Evolutionary conservation across 1,140 invertebrate genomes (phyloP).

Genomic region (Lethocerus indicus): DNA sequence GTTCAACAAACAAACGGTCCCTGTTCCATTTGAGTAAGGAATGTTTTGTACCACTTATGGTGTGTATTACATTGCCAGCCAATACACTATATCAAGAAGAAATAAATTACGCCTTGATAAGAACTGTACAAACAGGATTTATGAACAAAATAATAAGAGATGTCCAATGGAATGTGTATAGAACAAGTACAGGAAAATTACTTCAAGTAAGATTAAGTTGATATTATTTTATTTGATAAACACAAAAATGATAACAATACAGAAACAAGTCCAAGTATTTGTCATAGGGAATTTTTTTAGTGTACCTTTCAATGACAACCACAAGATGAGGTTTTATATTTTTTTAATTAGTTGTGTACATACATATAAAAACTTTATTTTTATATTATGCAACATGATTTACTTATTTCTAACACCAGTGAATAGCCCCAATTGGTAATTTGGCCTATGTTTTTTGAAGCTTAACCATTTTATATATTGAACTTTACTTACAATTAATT

Average conservation of each 20-base stretch:
- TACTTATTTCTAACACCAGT: no score
- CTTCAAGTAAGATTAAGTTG: constrained; percentile 29
- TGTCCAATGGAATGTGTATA: constrained; percentile 46
- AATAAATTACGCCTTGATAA: constrained; percentile 35
- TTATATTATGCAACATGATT: no score
- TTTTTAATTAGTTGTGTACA: neutral
- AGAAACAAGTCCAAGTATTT: no score
- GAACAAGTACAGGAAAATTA: constrained; percentile 34
- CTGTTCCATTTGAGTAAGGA: constrained; percentile 46
- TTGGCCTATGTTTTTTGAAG: no score
- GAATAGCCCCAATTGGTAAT: no score
- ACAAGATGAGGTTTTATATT: neutral
- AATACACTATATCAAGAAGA: constrained; percentile 38
- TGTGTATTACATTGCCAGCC: constrained; percentile 38
- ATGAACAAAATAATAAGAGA: constrained; percentile 42
- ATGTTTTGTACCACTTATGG: constrained; percentile 48
- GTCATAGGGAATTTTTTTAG: no score
- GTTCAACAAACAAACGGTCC: constrained; percentile 29
- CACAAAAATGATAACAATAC: neutral
- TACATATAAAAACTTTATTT: no score
- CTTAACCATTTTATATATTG: no score
- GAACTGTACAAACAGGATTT: constrained; percentile 42
- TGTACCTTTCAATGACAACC: no score
- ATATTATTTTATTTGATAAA: neutral
- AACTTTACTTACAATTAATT: no score